These are phyloP conservation scores for Ia io DNA, from an alignment of 2,113 vertebrate species.

Conservation along the genomic window DNA sequence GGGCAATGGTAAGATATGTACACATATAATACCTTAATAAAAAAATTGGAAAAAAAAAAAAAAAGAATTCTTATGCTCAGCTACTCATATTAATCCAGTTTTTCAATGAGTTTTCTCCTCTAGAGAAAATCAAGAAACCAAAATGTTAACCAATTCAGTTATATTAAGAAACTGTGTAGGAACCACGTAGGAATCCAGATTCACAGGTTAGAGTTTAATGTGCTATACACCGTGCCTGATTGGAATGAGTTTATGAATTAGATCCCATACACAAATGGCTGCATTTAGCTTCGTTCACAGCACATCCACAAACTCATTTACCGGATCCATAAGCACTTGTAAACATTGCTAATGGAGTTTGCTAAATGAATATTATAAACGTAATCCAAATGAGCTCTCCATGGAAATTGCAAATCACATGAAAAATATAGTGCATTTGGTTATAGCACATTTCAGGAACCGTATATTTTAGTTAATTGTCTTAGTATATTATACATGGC, in stretches of 20 bases:
- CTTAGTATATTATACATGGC: slow-evolving; percentile 66
- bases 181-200: slow-evolving; percentile 50
- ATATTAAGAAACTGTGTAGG: slow-evolving; percentile 32
- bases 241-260: slow-evolving; percentile 75
- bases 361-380: slow-evolving; percentile 81
- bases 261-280: slow-evolving; percentile 74
- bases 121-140: slow-evolving; percentile 47
- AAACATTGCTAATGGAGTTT: slow-evolving; percentile 82
- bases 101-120: slow-evolving; percentile 59
- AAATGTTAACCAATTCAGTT: slow-evolving; percentile 68
- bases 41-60: too few species aligned
- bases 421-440: slow-evolving; percentile 79
- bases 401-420: slow-evolving; percentile 79
- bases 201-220: slow-evolving; percentile 67
- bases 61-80: slow-evolving; percentile 44
- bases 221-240: slow-evolving; percentile 65
- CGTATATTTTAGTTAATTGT: slow-evolving; percentile 75
- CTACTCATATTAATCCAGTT: slow-evolving; percentile 43
- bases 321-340: slow-evolving; percentile 79
- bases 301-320: slow-evolving; percentile 78
- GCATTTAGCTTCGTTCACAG: slow-evolving; percentile 75
- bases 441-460: slow-evolving; percentile 71
- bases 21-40: too few species aligned
- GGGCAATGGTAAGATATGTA: too few species aligned
- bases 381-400: slow-evolving; percentile 80